Base-by-base conservation (phyloP, 2,113 vertebrate genomes). In the Rhinoptilus africanus region DNA sequence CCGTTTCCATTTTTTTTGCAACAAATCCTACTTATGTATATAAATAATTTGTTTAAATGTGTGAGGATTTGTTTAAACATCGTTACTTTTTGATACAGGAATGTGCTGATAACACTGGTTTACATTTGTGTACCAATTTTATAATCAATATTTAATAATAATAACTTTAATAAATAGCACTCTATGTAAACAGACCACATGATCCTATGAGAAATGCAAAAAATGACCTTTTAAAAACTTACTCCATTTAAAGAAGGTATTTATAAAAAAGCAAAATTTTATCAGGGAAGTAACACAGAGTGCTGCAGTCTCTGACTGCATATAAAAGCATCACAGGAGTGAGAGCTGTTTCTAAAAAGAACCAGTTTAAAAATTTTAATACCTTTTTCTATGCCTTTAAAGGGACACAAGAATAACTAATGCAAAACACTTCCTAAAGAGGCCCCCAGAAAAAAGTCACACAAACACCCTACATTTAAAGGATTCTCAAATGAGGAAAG, bases 71-170 rank as follows among this genome's bases (percentile, higher is more conserved):
- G 35, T 60, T 76, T 68, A 66, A 78, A 28, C 9, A 37, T 39
- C 30, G 56, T 35, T 78, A 81, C 12, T 75, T 95, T 92, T 76
- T 81, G 28, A 82, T 37, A 79, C 23, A 89, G 53, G 34, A 78
- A 32, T 53, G 45, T 53, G 81, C 6, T 41, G 35, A 6, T 34
- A 90, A 48, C 39, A 63, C n/a, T 18, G 19, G 11, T 94, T 87
- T 64, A 47, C 12, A 45, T 90, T 86, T 84, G 41, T 63, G 47
- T 77, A 86, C 74, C 43, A 63, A 59, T 24, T 78, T 89, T 39
- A 60, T 27, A 73, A 73, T 54, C 48, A 77, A 27, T 48, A 81
- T 56, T 50, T 78, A 64, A 45, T 45, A 91, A 87, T 82, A 86
- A n/a, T 41, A 8, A 34, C 20, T 47, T 92, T 81, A 89, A 78